Percentiles rank a stretch among this genome's conserved stretches.
phyloP scores from a whole-genome alignment of 2,888 invertebrate species.

The Troides aeacus region DNA sequence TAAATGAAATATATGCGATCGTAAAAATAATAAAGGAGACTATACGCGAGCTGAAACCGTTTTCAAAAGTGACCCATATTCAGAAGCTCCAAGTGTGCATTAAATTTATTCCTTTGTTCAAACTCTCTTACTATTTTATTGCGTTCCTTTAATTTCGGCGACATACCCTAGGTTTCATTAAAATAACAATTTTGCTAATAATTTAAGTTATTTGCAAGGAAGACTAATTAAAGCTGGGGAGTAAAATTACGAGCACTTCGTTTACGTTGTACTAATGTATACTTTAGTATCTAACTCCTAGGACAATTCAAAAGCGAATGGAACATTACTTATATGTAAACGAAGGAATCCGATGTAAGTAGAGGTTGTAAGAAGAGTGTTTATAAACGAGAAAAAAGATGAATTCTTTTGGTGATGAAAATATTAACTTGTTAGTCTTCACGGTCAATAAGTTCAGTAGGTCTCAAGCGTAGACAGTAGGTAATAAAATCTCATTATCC shows the following conservation, averaged over 20 bases:
- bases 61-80: not conserved
- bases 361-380: too few species aligned
- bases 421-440: too few species aligned
- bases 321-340: not conserved
- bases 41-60: not conserved
- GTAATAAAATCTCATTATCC: too few species aligned
- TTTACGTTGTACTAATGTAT: not conserved
- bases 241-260: slow-evolving; percentile 1
- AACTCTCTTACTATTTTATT: not conserved
- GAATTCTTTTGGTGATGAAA: too few species aligned
- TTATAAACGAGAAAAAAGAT: too few species aligned
- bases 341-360: too few species aligned
- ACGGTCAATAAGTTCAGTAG: too few species aligned
- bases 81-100: not conserved
- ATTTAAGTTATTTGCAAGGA: not conserved
- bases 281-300: not conserved
- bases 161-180: not conserved
- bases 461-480: too few species aligned
- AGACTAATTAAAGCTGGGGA: not conserved
- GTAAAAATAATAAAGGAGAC: not conserved
- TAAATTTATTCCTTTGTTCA: slow-evolving; percentile 3
- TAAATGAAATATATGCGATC: not conserved
- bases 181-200: slow-evolving; percentile 5
- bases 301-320: not conserved
- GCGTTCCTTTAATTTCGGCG: not conserved